phyloP scores from a whole-genome alignment of 2,888 invertebrate species.

The Mythimna ferrago region DNA sequence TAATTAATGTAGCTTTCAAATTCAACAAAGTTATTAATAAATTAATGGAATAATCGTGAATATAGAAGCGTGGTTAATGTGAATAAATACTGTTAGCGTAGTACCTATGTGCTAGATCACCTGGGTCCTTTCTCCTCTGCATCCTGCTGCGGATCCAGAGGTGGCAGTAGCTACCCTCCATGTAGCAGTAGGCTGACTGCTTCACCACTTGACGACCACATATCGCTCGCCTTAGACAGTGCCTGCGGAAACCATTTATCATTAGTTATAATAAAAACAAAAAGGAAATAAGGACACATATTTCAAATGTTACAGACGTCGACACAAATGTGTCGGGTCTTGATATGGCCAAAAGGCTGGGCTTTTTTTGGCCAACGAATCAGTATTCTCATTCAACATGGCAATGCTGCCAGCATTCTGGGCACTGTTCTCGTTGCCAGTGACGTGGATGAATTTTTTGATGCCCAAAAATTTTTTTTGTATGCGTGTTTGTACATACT shows the following conservation, averaged over 20 bases:
- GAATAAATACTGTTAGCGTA: constrained; percentile 80
- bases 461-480: too few relatives aligned
- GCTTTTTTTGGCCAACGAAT: too few relatives aligned
- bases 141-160: constrained; percentile 90
- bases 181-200: constrained; percentile 96
- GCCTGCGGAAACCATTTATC: constrained; percentile 88
- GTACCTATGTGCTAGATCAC: constrained; percentile 88
- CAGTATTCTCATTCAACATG: too few relatives aligned
- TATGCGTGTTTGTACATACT: too few relatives aligned
- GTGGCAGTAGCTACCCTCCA: constrained; percentile 95
- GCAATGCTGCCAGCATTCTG: too few relatives aligned
- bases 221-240: constrained; percentile 93
- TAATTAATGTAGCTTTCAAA: not conserved
- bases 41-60: constrained; percentile 25
- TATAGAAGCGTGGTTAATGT: constrained; percentile 57
- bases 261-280: not conserved
- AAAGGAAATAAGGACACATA: too few relatives aligned
- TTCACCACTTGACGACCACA: constrained; percentile 95
- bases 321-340: too few relatives aligned
- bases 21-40: constrained; percentile 11
- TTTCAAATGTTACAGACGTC: too few relatives aligned
- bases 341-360: too few relatives aligned
- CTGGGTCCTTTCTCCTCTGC: constrained; percentile 88
- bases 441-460: too few relatives aligned
- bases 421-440: too few relatives aligned